Base-by-base conservation (phyloP, 2,113 vertebrate genomes). In the Pygoscelis antarcticus region DNA sequence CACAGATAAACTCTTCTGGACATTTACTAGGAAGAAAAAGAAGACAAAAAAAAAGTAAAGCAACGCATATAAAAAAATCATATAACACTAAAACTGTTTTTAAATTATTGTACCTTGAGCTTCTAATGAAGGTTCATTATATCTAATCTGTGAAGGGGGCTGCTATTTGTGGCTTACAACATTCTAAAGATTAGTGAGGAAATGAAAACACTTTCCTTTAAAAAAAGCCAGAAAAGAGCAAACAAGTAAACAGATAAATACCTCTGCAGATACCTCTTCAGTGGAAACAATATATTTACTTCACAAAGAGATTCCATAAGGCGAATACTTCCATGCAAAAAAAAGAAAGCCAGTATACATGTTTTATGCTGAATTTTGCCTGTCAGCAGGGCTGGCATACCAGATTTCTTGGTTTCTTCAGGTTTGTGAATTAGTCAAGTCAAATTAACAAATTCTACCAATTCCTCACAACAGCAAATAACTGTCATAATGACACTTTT, bases 1-100 rank as follows among this genome's bases (percentile, higher is more conserved):
- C 0, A 95, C 99, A 99, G 0, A 0, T 2, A 82, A 94, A 99
- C 2, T 98, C 98, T 89, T 99, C 99, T 76, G 99, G 99, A 96
- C 99, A 99, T 83, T 98, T 98, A 93, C 99, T 99, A 84, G 27
- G 83, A 38, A 7, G 5, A 3, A 3, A 19, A 49, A 21, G 66
- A 29, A 87, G 80, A 9, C 16, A 30, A 70, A 34, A 3, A 54
- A 22, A 34, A 77, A 62, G 4, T 4, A 66, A 86, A 76, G 13
- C 3, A 71, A 66, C 36, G 11, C 11, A 62, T 70, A 75, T 62
- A n/a, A 16, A 78, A 76, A 70, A 51, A n/a, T 70, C 4, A 62
- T 7, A 4, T 13, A 46, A 27, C 7, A n/a, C 10, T 46, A 26
- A 55, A 46, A n/a, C 20, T 47, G 3, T 52, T 72, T 72, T 51